phyloP scores from a whole-genome alignment of 2,113 vertebrate genomes.

The Upupa epops region DNA sequence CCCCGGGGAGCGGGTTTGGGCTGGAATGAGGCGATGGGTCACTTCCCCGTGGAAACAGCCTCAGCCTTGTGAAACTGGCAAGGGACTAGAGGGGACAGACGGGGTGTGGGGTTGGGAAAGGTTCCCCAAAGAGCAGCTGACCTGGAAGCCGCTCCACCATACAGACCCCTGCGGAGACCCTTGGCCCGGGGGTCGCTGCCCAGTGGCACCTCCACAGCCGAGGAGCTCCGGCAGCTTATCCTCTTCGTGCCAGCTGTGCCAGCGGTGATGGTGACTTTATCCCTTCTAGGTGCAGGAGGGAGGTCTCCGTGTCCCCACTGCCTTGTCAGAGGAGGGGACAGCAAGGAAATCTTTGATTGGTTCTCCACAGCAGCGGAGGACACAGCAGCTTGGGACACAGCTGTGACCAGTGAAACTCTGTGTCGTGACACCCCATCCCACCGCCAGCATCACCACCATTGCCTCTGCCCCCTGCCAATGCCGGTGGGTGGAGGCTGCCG shows the following conservation, averaged over 20 bases:
- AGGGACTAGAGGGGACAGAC: no score
- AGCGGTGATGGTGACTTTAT: neutral
- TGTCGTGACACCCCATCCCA: neutral
- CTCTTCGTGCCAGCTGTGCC: no score
- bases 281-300: neutral
- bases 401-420: accelerated
- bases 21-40: accelerated
- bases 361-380: neutral
- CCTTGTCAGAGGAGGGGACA: neutral
- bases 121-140: neutral
- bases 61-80: neutral
- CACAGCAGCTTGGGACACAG: neutral
- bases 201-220: accelerated
- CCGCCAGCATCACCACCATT: accelerated
- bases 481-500: neutral
- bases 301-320: neutral
- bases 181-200: no score
- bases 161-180: neutral
- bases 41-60: neutral
- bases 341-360: accelerated
- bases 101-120: no score
- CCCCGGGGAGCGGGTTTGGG: neutral
- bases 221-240: neutral
- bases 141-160: neutral
- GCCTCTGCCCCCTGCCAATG: conserved; percentile 22